Evolutionary conservation across 2,888 invertebrate genomes (phyloP).

Genomic region (Latheticus oryzae): DNA sequence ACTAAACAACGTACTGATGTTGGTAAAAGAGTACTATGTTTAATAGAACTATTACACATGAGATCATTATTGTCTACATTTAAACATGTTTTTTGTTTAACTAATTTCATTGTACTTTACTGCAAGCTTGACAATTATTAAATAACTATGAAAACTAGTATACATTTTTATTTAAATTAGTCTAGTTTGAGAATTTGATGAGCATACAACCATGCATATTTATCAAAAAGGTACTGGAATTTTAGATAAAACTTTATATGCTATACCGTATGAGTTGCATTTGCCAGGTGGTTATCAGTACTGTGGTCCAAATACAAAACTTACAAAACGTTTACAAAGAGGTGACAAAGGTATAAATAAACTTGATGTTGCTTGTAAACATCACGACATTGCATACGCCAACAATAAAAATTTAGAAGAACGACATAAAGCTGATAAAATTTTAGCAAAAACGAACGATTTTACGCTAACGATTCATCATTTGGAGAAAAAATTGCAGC

Average conservation of each 20-base stretch:
- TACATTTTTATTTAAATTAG: too few relatives aligned
- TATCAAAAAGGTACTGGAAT: too few relatives aligned
- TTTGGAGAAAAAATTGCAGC: conserved; percentile 55
- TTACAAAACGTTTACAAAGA: conserved; percentile 51
- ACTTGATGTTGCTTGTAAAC: conserved; percentile 56
- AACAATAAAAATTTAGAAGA: conserved; percentile 40
- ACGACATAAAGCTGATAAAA: conserved; percentile 57
- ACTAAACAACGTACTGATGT: conserved; percentile 14
- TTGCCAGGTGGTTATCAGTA: conserved; percentile 45
- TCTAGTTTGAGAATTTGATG: too few relatives aligned
- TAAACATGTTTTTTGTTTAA: conserved; percentile 8
- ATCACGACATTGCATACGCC: conserved; percentile 58
- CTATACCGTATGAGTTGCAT: conserved; percentile 48
- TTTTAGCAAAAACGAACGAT: conserved; percentile 52
- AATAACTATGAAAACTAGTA: too few relatives aligned
- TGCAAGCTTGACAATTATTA: too few relatives aligned
- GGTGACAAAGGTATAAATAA: conserved; percentile 57
- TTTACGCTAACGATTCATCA: conserved; percentile 51
- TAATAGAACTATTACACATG: background rate
- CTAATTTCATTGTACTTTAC: background rate
- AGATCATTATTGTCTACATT: conserved; percentile 2
- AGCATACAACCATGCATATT: too few relatives aligned
- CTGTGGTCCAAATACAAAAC: conserved; percentile 51
- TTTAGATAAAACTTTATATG: conserved; percentile 47
- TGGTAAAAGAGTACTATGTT: conserved; percentile 29